Percentiles rank a stretch among this genome's conserved stretches.
phyloP scores from a whole-genome alignment of 2,888 invertebrate genomes.

The Acanthoscelides obtectus region DNA sequence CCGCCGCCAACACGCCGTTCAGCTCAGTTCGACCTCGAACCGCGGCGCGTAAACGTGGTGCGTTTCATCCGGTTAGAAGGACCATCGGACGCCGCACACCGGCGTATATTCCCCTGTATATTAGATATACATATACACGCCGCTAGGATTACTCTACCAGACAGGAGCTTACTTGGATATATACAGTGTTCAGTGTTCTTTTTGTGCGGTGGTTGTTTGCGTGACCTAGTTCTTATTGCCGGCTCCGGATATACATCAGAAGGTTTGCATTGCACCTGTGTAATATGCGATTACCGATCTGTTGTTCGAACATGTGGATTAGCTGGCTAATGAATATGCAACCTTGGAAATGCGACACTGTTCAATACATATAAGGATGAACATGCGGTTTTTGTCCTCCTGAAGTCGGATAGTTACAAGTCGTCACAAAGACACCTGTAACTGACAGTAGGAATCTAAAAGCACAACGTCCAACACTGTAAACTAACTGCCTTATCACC shows the following conservation, averaged over 20 bases:
- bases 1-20: not conserved
- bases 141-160: not conserved
- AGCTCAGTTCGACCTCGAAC: not conserved
- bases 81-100: not conserved
- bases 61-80: not conserved
- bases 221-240: not conserved
- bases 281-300: not conserved
- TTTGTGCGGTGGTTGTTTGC: not conserved
- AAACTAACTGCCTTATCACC: no score
- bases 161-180: not conserved
- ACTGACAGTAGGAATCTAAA: no score
- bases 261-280: not conserved
- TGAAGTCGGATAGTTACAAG: no score
- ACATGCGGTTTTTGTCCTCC: not conserved
- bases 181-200: not conserved
- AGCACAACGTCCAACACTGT: no score
- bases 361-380: not conserved
- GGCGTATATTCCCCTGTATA: not conserved
- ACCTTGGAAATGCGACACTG: no score
- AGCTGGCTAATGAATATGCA: not conserved
- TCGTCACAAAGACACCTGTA: no score
- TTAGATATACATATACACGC: not conserved
- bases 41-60: not conserved
- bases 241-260: not conserved
- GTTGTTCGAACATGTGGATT: not conserved